Base-by-base conservation (phyloP, 2,113 vertebrate species). In the Hassar affinis region DNA sequence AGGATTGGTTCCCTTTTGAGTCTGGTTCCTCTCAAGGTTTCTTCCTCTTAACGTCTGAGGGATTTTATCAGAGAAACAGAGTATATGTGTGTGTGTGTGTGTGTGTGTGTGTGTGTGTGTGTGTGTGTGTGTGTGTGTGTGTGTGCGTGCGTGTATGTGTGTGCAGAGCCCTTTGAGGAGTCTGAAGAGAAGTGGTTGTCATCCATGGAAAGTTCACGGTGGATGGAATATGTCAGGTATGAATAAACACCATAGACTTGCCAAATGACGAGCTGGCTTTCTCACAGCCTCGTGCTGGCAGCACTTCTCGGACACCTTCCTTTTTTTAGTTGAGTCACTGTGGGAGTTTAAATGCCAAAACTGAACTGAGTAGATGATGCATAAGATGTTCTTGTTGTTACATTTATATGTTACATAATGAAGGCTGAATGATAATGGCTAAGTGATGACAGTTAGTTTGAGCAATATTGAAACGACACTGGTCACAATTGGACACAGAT, bases 161-260 rank as follows among this genome's bases (percentile, higher is more conserved):
- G 30, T 78, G 27, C 83, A 95, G 94, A 95, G 78, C 94, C 96
- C 38, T 99, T 97, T 91, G 98, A 98, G 89, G 98, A 99, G 91
- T 95, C 95, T 0, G 98, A 99, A 83, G 97, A 98, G 88, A 96
- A 96, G 85, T 99, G 98, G 98, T 87, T 98, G 4, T 96, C 97
- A 8, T 95, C 94, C 0, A 90, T 99, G 88, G 98, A 99, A 83
- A 97, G 90, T 89, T 96, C 97, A 25, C 95, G 86, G 74, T 99
- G 98, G 98, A 90, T 99, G 56, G 97, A 99, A 84, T 95, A 96
- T 11, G 88, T 98, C 83, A 96, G 98, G 98, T 99, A 92, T 83
- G 86, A 85, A 57, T 85, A 81, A 80, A 64, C 79, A 79, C 42
- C 64, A 75, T 57, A 57, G 54, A 76, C 69, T 81, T 79, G 82